Base-by-base conservation (phyloP, 2,113 vertebrate genomes). In the Trogon melanurus region DNA sequence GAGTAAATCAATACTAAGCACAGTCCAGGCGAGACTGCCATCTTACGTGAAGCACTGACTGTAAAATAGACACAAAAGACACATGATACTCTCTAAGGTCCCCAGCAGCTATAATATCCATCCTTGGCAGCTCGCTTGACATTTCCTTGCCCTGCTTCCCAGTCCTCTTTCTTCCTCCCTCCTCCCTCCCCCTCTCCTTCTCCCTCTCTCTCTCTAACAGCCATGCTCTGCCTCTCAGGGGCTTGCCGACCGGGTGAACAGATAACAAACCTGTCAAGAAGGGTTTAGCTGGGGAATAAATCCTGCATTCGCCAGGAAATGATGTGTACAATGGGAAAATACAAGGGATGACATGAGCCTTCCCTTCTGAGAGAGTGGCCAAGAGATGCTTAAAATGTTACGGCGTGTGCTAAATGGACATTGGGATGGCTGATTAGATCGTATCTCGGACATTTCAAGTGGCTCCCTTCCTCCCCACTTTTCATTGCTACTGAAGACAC, bases 221-320 rank as follows among this genome's bases (percentile, higher is more conserved):
- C 97, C 95, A 92, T 89, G 96, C 97, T 97, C 97, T 97, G 97
- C 97, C 95, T 98, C 98, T 98, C 98, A 95, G 91, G 98, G 98
- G 98, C 96, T 98, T 85, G 87, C 97, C 95, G 95, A 98, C 98
- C 94, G 97, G 98, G 98, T 98, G 97, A 99, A 98, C 98, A 99
- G 98, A 98, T 98, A 99, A 99, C 98, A 99, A 98, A 99, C 98
- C 98, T 98, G 98, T 99, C 98, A 98, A 98, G 98, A 98, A 98
- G 92, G 98, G 96, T 98, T 98, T 98, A 98, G 97, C 97, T 97
- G 92, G 98, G 98, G 98, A 98, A 98, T 98, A 98, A 98, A 98
- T 98, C 97, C 97, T 97, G 96, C 96, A 95, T 98, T 98, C 96
- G 95, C 97, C 96, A 97, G 98, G 96, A 98, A 98, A 98, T 98